phyloP scores from a whole-genome alignment of 2,888 invertebrate genomes.

The Cantharis flavilabris region DNA sequence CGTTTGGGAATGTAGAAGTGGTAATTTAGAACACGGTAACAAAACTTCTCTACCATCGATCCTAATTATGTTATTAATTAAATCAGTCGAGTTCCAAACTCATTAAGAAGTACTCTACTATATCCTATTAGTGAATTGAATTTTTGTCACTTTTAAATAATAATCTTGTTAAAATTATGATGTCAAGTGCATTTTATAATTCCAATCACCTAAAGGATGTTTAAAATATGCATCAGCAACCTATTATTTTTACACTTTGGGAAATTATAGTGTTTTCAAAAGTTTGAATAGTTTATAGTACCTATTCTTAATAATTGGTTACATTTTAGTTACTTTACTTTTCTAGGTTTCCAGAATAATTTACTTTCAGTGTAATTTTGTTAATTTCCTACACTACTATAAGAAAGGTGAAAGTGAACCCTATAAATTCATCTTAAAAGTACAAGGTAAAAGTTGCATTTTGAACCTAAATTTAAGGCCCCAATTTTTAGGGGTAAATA shows the following conservation, averaged over 20 bases:
- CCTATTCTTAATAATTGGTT: too few relatives aligned
- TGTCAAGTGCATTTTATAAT: neutral
- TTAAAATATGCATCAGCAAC: neutral
- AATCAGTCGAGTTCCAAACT: constrained; percentile 16
- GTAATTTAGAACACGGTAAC: constrained; percentile 17
- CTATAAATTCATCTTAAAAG: too few relatives aligned
- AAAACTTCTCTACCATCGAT: constrained; percentile 14
- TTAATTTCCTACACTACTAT: too few relatives aligned
- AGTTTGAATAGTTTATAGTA: neutral
- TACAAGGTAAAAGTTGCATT: too few relatives aligned
- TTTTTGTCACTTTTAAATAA: constrained; percentile 7
- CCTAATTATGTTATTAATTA: constrained; percentile 20
- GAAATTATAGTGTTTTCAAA: neutral
- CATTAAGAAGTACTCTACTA: constrained; percentile 11
- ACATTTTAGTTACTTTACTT: too few relatives aligned
- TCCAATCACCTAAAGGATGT: neutral
- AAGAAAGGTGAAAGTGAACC: too few relatives aligned
- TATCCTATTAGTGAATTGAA: constrained; percentile 11
- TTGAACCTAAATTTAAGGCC: too few relatives aligned
- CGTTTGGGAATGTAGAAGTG: constrained; percentile 8
- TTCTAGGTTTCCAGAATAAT: too few relatives aligned
- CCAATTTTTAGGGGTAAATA: too few relatives aligned
- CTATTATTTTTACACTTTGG: neutral
- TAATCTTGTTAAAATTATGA: neutral
- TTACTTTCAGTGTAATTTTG: too few relatives aligned